phyloP scores from a whole-genome alignment of 2,113 vertebrate species.

The Spermophilus dauricus region DNA sequence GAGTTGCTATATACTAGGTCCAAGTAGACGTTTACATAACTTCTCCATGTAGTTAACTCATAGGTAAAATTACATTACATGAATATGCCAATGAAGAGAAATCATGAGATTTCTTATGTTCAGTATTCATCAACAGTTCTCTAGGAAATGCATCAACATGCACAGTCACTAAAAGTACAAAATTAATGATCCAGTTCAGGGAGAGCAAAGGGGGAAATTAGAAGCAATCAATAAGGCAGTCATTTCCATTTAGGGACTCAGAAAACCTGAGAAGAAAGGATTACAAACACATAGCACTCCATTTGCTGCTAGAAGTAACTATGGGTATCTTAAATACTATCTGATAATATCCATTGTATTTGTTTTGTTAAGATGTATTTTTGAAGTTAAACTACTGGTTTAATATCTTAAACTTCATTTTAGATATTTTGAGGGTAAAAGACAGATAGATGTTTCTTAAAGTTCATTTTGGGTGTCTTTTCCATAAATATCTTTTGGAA shows the following conservation, averaged over 20 bases:
- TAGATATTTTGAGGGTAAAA: background rate
- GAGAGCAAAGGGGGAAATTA: background rate
- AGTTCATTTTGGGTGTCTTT: background rate
- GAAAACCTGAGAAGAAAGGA: background rate
- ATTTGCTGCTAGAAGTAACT: background rate
- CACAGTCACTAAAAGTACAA: background rate
- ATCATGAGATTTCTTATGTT: conserved; percentile 4
- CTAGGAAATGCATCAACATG: conserved; percentile 36
- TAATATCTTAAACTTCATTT: conserved; percentile 42
- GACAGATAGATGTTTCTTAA: background rate
- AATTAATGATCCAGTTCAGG: background rate
- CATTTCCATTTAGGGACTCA: background rate
- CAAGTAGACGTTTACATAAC: conserved; percentile 47
- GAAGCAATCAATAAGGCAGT: background rate
- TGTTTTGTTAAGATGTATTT: conserved; percentile 37
- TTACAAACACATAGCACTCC: background rate
- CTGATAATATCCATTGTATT: conserved; percentile 20
- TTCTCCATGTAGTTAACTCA: conserved; percentile 15
- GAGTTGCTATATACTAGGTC: background rate
- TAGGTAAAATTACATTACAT: conserved; percentile 29
- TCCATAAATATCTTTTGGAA: background rate
- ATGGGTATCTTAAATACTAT: conserved; percentile 10
- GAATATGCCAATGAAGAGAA: background rate
- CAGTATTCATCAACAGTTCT: background rate
- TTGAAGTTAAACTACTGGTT: conserved; percentile 43